phyloP scores from a whole-genome alignment of 2,797 vertebrate genomes.

The Myioborus miniatus region DNA sequence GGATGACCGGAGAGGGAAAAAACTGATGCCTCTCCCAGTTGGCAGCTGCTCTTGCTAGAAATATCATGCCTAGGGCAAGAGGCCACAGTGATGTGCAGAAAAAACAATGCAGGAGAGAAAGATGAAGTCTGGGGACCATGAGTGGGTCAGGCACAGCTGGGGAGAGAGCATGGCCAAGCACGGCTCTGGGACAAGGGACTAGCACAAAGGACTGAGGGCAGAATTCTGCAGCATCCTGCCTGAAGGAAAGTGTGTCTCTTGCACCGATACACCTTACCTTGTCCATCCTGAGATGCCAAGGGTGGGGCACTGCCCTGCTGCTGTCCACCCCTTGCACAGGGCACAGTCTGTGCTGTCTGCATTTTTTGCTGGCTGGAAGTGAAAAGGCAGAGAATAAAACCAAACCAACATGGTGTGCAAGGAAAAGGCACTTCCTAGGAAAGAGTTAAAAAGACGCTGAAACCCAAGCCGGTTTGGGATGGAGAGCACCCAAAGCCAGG shows the following conservation, averaged over 20 bases:
- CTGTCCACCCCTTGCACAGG: neutral
- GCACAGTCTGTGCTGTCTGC: neutral
- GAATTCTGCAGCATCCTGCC: neutral
- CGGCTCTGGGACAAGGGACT: neutral
- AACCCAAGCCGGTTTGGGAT: neutral
- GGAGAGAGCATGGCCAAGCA: neutral
- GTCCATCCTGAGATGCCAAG: neutral
- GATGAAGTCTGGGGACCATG: neutral
- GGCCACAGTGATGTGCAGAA: neutral
- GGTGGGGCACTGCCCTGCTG: neutral
- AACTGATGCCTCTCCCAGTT: neutral
- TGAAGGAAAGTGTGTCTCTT: neutral
- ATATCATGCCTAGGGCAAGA: neutral
- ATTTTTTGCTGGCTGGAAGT: neutral
- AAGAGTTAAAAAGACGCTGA: constrained; percentile 64
- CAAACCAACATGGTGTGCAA: neutral
- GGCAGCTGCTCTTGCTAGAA: neutral
- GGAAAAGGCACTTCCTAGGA: neutral
- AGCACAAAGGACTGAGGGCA: neutral
- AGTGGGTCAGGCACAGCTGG: neutral
- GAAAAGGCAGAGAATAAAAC: neutral
- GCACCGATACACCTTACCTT: neutral
- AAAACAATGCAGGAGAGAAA: neutral
- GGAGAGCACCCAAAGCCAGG: constrained; percentile 21
- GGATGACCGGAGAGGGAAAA: constrained; percentile 16